A percentile compares a stretch with the other conserved stretches of the same genome.
Evolutionary conservation across 2,797 vertebrate species (phyloP).

Genomic region (Gorsachius magnificus): DNA sequence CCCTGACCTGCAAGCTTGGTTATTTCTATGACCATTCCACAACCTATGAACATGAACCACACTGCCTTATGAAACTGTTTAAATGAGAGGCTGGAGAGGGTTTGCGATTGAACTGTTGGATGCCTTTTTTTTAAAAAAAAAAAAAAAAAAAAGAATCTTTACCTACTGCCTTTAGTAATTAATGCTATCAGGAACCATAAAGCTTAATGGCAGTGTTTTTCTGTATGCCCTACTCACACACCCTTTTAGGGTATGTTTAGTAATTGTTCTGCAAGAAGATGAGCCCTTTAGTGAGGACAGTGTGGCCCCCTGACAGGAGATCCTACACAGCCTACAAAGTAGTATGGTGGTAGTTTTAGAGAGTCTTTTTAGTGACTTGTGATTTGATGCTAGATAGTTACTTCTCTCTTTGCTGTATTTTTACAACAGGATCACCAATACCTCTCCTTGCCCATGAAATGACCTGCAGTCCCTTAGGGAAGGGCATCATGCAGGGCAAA

Average conservation of each 20-base stretch:
- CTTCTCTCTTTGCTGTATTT: not conserved
- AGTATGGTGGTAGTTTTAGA: not conserved
- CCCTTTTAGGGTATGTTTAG: not conserved
- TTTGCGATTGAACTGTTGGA: not conserved
- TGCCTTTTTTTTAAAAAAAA: too few species aligned
- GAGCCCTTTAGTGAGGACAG: not conserved
- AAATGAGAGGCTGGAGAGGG: not conserved
- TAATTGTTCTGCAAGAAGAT: not conserved
- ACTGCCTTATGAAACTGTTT: not conserved
- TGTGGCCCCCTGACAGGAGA: not conserved
- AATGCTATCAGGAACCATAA: not conserved
- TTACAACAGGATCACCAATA: not conserved
- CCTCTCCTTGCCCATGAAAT: not conserved
- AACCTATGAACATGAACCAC: not conserved
- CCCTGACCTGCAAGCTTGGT: not conserved
- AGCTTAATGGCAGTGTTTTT: not conserved
- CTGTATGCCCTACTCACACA: not conserved
- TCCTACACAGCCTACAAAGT: not conserved
- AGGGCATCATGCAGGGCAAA: not conserved
- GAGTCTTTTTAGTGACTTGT: not conserved
- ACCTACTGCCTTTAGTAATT: not conserved
- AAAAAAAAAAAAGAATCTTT: not conserved
- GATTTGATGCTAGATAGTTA: not conserved
- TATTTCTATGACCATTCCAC: not conserved
- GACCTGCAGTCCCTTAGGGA: not conserved